Base-by-base conservation (phyloP, 1,140 invertebrate species). In the Drosophila arizonae region DNA sequence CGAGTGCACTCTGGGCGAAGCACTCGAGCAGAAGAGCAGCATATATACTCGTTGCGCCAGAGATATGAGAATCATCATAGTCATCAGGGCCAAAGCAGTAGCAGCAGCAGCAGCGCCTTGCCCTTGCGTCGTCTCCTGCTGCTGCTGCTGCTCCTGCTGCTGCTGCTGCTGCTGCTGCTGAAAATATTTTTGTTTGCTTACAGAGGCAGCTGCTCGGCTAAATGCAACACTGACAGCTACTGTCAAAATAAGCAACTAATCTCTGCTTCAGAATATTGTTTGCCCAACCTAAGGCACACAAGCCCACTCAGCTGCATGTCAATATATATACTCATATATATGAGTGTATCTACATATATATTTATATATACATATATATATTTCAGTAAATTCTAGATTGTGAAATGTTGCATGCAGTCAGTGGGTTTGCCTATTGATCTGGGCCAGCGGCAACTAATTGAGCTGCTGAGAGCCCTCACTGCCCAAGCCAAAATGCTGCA, bases 231-330 rank as follows among this genome's bases (percentile, higher is more conserved):
- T 87, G 76, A 77, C 84, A 87, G 82, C 79, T 79, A 46, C 82
- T 87, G 79, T 88, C 82, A 87, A 87, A 87, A 87, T 88, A 87
- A 76, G 66, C 82, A 74, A 88, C 84, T 85, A 81, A 85, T 85
- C 81, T 81, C 64, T 63, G 66, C 45, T 50, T 54, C 60, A 71
- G 77, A 86, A 86, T 81, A 86, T 86, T 86, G 77, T 85, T 85
- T 78, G 67, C 51, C 36, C 74, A 70, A 50, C 57, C 62, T 36
- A 69, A 21, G 39, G 10, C 28, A 46, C 21, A 50, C 39, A 60
- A 17, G 13, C 51, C 11, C 11, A 21, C 39, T 45, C 62, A 33
- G 36, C 9, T 39, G 36, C 36, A 39, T 39, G 36, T 11, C 52
- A 46, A 30, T n/a, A 58, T 45, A 67, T 17, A 17, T 17, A 0